A percentile compares a stretch with the other conserved stretches of the same genome.
These are phyloP conservation scores for Neodontobutis hainanensis DNA, from an alignment of 2,113 vertebrate genomes.

Conservation along the genomic window DNA sequence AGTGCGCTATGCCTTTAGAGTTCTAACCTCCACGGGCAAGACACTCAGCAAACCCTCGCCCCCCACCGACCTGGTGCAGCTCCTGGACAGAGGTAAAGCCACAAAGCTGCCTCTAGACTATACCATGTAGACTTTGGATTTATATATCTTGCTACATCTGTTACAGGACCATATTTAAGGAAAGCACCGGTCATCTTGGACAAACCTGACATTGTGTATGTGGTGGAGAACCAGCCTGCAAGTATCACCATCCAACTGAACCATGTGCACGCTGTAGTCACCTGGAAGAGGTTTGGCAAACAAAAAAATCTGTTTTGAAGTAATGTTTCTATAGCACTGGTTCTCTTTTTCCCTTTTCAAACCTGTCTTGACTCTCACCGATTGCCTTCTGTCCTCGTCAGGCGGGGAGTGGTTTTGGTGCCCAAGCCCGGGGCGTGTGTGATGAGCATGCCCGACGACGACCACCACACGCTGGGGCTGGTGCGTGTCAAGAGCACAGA, in stretches of 20 bases:
- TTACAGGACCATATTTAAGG: conserved; percentile 84
- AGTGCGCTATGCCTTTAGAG: conserved; percentile 87
- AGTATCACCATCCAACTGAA: conserved; percentile 88
- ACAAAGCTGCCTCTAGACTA: neutral
- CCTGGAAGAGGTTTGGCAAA: conserved; percentile 87
- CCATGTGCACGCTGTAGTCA: conserved; percentile 87
- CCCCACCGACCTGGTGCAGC: conserved; percentile 82
- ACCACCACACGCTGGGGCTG: conserved; percentile 87
- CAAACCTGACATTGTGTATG: conserved; percentile 87
- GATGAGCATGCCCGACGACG: conserved; percentile 88
- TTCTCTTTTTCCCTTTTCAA: neutral
- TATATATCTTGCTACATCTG: neutral
- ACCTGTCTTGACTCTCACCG: too few species aligned
- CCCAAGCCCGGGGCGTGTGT: conserved; percentile 78
- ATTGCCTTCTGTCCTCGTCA: conserved; percentile 36
- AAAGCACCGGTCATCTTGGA: conserved; percentile 87
- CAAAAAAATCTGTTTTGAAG: too few species aligned
- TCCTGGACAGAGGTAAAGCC: conserved; percentile 84
- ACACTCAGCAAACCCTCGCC: conserved; percentile 89
- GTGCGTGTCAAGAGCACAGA: conserved; percentile 79
- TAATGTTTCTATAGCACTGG: neutral
- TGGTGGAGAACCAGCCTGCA: conserved; percentile 87
- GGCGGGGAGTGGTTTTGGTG: conserved; percentile 79
- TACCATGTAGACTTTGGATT: neutral
- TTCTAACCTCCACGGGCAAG: conserved; percentile 86